Evolutionary conservation across 2,888 invertebrate genomes (phyloP).

Genomic region (Bibio marci): DNA sequence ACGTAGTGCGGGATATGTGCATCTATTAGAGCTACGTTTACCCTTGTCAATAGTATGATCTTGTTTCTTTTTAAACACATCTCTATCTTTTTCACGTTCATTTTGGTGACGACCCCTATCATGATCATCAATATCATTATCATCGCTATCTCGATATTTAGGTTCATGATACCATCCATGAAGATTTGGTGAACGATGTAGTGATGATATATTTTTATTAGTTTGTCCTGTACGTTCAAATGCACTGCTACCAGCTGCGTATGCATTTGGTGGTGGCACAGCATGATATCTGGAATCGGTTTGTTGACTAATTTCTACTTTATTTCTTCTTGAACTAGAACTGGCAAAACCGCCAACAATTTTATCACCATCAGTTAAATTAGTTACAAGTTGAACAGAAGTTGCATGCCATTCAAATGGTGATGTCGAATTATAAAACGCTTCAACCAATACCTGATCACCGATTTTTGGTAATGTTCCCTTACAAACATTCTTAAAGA

Average conservation of each 20-base stretch:
- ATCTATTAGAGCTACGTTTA: constrained; percentile 35
- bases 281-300: constrained; percentile 41
- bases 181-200: constrained; percentile 11
- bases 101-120: constrained; percentile 40
- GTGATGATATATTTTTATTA: constrained; percentile 10
- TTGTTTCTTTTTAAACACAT: constrained; percentile 32
- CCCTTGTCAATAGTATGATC: constrained; percentile 29
- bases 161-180: constrained; percentile 1
- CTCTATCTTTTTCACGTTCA: constrained; percentile 40
- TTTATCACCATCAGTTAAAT: constrained; percentile 47
- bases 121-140: constrained; percentile 22
- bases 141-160: constrained; percentile 1
- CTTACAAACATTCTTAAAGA: constrained; percentile 80
- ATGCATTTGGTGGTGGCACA: constrained; percentile 48
- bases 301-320: constrained; percentile 15
- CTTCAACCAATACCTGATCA: constrained; percentile 86
- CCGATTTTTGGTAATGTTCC: constrained; percentile 76
- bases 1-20: constrained; percentile 30
- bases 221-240: constrained; percentile 7
- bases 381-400: constrained; percentile 45
- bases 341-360: too few relatives aligned
- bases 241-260: constrained; percentile 20
- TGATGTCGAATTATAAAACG: constrained; percentile 83
- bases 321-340: too few relatives aligned
- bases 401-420: constrained; percentile 98